Base-by-base conservation (phyloP, 1,140 invertebrate genomes). In the Lordiphosa collinella region DNA sequence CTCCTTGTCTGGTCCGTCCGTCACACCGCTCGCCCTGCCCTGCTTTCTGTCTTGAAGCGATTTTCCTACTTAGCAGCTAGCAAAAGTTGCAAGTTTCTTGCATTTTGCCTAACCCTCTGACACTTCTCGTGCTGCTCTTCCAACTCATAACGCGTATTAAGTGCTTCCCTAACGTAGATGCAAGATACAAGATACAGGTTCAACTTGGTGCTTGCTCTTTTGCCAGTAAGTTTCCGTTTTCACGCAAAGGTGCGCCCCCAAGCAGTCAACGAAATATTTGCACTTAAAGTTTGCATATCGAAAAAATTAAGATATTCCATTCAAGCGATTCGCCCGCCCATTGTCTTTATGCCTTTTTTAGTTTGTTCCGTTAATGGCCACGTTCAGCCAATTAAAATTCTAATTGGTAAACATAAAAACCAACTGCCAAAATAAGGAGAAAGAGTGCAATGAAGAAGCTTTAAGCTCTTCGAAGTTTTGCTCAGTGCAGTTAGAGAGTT, bases 31-130 rank as follows among this genome's bases (percentile, higher is more conserved):
- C 16, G 48, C 34, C 31, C 32, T 54, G 34, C 34, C 34, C 29
- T 43, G 53, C 37, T 35, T 35, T 38, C 48, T 68, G 72, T 82
- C 76, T 82, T 40, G 66, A 25, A 76, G 76, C 78, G 67, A 68
- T 76, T 82, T 82, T 82, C 62, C 41, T 84, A 82, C 76, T 82
- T 84, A 82, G 52, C 67, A 75, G 62, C 54, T 44, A 52, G 64
- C 59, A 69, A 61, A 70, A 67, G 57, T 79, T 79, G 69, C 75
- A 72, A 76, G 66, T 59, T 72, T 70, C 57, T 65, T 66, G 56
- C 56, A 50, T 46, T 61, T 43, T 32, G 54, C 14, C 31, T 8
- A 11, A 14, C 22, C n/a, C 51, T 32, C 55, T 56, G 61, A 60
- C 47, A 57, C 59, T 52, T 43, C 16, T 49, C 51, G 37, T 53